Conservation (phyloP, 2,797 vertebrate species). For the Ptychobarbus kaznakovi region DNA sequence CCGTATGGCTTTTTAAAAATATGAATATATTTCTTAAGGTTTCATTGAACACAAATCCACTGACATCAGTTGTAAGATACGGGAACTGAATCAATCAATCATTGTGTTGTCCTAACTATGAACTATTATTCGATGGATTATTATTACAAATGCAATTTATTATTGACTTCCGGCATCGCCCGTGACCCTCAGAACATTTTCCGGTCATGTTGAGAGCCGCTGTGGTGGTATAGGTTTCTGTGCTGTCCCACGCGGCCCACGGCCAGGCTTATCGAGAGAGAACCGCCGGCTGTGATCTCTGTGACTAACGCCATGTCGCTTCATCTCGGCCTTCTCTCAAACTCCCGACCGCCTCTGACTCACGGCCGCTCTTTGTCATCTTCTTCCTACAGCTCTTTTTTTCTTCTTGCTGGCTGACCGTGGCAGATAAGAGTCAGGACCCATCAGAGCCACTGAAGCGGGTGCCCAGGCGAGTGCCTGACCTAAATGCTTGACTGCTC, state of each 20-base stretch:
- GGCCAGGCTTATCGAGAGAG: conserved; percentile 47
- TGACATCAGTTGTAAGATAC: not conserved
- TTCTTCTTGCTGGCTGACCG: conserved; percentile 50
- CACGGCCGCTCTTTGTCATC: conserved; percentile 48
- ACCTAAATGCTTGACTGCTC: conserved; percentile 49
- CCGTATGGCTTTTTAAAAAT: too few species aligned
- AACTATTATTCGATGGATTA: not conserved
- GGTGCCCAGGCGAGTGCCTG: conserved; percentile 42
- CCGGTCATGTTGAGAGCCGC: not conserved
- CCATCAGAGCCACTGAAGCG: conserved; percentile 59
- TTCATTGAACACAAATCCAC: not conserved
- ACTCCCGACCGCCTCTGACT: conserved; percentile 9
- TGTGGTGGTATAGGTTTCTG: not conserved
- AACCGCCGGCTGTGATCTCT: conserved; percentile 39
- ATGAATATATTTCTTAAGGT: not conserved
- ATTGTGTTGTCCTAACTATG: not conserved
- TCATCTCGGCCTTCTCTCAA: conserved; percentile 29
- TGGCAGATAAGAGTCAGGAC: conserved; percentile 53
- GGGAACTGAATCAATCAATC: not conserved
- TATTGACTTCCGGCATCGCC: not conserved
- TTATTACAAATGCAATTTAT: not conserved
- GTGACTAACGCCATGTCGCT: conserved; percentile 53
- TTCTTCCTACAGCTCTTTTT: conserved; percentile 32
- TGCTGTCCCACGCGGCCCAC: conserved; percentile 8
- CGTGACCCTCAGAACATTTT: not conserved